Base-by-base conservation (phyloP, 2,888 invertebrate genomes). In the Micoletzkya japonica region DNA sequence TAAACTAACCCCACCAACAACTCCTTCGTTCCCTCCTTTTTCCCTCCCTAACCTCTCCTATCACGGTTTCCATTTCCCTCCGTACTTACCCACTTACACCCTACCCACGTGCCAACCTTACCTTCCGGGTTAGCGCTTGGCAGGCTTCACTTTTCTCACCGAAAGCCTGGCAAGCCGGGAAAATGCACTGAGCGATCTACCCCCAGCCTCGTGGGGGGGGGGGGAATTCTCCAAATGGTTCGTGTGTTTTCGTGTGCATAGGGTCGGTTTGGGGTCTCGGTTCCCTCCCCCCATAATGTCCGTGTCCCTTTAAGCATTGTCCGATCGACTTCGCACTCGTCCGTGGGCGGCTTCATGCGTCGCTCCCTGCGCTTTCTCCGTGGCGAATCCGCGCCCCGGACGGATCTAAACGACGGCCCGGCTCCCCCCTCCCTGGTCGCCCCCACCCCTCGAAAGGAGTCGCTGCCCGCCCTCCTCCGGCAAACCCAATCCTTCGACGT, bases 281-380 rank as follows among this genome's bases (percentile, higher is more conserved):
- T 59, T 39, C 59, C 30, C 39, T 59, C 44, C 24, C 59, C 37
- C 39, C 17, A 57, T 34, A 4, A 37, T 28, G 59, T 39, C 4
- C 44, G 50, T 50, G 63, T 50, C n/a, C 63, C n/a, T n/a, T n/a
- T n/a, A n/a, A n/a, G n/a, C n/a, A n/a, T 63, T 6, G 50, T 63
- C 32, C 63, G 63, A 6, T 63, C 63, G 2, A 26, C 63, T n/a
- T 63, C 63, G 4, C 63, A 63, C 32, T 66, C 66, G 14, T 28
- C 66, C 4, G 56, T 66, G 0, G 66, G 66, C 26, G 66, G 56
- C 7, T 66, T 66, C 37, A 66, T 66, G 66, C 54, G 66, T 4
- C 66, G 66, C 20, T 66, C 66, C 7, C 56, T 54, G 36, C 66
- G 66, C 24, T 66, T 66, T 28, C 54, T 66, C 7, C 66, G 66